These are phyloP conservation scores for Hippocampus zosterae DNA, from an alignment of 2,113 vertebrate genomes.

Conservation along the genomic window DNA sequence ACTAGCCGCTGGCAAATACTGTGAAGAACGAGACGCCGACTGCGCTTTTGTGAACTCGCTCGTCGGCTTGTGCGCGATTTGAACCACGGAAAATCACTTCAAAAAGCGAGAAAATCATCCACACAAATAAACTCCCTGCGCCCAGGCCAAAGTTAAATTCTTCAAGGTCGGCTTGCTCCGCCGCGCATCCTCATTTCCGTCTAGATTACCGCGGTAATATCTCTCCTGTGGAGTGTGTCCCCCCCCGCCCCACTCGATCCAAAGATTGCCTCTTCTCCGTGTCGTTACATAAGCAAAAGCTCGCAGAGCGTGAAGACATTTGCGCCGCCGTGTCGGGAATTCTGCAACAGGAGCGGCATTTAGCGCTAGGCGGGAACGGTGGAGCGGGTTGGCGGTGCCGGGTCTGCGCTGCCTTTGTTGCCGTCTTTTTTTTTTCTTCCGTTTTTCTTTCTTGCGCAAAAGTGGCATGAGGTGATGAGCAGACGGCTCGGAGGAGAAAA, in stretches of 20 bases:
- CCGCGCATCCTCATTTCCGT: constrained; percentile 42
- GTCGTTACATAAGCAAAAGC: constrained; percentile 35
- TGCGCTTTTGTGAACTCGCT: neutral
- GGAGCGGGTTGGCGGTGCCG: neutral
- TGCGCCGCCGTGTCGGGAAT: constrained; percentile 2
- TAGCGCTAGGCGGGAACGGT: neutral
- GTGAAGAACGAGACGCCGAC: too few species aligned
- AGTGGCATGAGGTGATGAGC: constrained; percentile 39
- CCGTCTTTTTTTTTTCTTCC: too few species aligned
- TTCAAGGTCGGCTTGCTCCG: constrained; percentile 64
- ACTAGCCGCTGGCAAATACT: neutral
- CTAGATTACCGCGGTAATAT: constrained; percentile 61
- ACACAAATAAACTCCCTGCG: neutral
- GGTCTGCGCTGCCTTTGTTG: neutral
- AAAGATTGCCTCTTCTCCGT: constrained; percentile 46
- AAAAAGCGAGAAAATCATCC: neutral
- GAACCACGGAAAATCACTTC: neutral
- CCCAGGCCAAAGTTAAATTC: constrained; percentile 39
- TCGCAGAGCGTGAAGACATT: constrained; percentile 31
- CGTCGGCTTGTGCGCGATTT: neutral
- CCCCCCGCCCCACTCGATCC: constrained; percentile 17
- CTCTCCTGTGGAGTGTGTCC: constrained; percentile 43
- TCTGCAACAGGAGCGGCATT: constrained; percentile 6
- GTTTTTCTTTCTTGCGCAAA: constrained; percentile 17
- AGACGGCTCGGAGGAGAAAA: constrained; percentile 53